A percentile compares a stretch with the other conserved stretches of the same genome.
These are phyloP conservation scores for Furcifer pardalis DNA, from an alignment of 2,797 vertebrate species.

Conservation along the genomic window DNA sequence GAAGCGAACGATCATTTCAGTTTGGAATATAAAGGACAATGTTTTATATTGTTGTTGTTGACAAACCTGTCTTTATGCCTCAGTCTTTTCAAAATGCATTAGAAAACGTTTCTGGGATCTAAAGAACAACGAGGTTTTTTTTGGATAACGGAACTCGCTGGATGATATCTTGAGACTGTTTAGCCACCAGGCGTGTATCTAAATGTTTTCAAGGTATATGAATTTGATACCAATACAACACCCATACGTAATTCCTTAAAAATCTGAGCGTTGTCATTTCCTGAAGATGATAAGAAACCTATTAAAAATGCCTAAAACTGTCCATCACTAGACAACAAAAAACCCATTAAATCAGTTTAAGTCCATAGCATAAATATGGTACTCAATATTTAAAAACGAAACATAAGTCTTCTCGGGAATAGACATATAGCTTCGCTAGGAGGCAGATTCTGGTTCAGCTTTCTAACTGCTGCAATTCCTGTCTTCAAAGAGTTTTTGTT, in stretches of 20 bases:
- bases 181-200: neutral
- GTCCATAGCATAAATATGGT: neutral
- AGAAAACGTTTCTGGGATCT: too few species aligned
- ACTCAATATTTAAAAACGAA: neutral
- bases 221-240: too few species aligned
- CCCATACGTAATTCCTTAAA: too few species aligned
- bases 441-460: neutral
- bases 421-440: neutral
- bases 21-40: neutral
- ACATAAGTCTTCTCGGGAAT: neutral
- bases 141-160: neutral
- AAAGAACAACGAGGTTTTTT: neutral
- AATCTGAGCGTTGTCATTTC: too few species aligned
- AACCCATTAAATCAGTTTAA: neutral
- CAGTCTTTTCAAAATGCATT: neutral
- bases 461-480: too few species aligned
- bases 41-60: constrained; percentile 7
- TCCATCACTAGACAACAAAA: neutral
- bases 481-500: too few species aligned
- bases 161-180: neutral
- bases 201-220: too few species aligned
- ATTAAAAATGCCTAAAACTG: neutral
- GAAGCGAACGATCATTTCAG: neutral
- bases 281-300: too few species aligned
- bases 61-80: neutral